Evolutionary conservation across 2,113 vertebrate genomes (phyloP).

Genomic region (Dendropsophus ebraccatus): DNA sequence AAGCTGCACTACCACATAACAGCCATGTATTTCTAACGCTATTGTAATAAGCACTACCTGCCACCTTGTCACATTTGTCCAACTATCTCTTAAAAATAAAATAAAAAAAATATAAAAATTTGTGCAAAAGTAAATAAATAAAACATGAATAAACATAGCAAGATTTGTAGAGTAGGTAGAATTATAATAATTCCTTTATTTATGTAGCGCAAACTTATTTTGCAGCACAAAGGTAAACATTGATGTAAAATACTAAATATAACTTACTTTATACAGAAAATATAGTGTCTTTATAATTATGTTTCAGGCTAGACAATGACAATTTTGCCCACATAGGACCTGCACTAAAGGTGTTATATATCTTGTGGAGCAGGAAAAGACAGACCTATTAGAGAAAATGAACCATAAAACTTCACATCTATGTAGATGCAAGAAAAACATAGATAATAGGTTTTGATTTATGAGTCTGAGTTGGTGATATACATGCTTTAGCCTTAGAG

Average conservation of each 20-base stretch:
- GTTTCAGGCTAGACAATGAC: background rate
- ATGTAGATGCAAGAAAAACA: slow-evolving; percentile 45
- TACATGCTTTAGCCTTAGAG: slow-evolving; percentile 40
- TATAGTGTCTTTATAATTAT: background rate
- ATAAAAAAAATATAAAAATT: too few species aligned
- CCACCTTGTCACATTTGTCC: too few species aligned
- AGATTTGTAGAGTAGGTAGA: too few species aligned
- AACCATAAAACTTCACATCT: slow-evolving; percentile 45
- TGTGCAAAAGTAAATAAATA: too few species aligned
- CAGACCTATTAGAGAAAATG: slow-evolving; percentile 39
- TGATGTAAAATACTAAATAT: background rate
- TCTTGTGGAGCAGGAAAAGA: slow-evolving; percentile 35
- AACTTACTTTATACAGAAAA: background rate
- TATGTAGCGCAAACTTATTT: too few species aligned
- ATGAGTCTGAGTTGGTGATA: slow-evolving; percentile 33
- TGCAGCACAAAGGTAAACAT: too few species aligned
- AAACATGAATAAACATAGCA: too few species aligned
- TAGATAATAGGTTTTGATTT: slow-evolving; percentile 48
- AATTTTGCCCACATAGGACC: slow-evolving; percentile 13
- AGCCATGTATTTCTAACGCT: too few species aligned
- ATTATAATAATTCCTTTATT: too few species aligned
- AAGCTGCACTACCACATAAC: too few species aligned
- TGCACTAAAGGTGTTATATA: slow-evolving; percentile 32
- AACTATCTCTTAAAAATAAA: too few species aligned
- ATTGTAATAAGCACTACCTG: too few species aligned